Conservation (phyloP, 2,797 vertebrate species). For the Erethizon dorsatum region DNA sequence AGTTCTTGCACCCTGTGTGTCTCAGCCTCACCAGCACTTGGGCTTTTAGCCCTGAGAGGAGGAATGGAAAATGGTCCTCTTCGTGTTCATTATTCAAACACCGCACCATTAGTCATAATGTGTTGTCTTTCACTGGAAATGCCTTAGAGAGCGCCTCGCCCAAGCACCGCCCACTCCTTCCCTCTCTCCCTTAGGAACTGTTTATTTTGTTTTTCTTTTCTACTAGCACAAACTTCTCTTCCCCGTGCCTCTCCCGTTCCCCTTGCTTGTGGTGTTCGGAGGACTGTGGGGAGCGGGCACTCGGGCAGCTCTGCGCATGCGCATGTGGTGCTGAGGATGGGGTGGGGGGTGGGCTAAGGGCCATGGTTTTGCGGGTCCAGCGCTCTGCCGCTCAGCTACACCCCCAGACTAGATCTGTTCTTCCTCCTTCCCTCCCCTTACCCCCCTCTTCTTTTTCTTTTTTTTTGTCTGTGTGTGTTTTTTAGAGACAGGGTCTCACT, state of each 20-base stretch:
- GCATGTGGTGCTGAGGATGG: background rate
- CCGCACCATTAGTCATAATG: accelerated
- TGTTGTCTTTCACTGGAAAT: background rate
- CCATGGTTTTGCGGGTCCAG: background rate
- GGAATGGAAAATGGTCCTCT: background rate
- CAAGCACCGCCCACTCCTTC: no score
- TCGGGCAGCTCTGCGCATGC: background rate
- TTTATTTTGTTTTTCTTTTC: background rate
- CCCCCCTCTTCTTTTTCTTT: background rate
- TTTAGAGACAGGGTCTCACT: background rate
- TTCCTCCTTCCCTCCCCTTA: background rate
- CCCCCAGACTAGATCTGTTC: no score
- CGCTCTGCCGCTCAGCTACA: background rate
- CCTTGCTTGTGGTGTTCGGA: no score
- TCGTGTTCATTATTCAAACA: accelerated
- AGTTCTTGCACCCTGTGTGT: background rate
- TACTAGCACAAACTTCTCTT: background rate
- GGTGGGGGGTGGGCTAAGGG: no score
- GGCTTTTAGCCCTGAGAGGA: background rate
- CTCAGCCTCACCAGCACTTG: background rate
- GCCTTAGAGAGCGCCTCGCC: background rate
- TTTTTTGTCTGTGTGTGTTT: background rate
- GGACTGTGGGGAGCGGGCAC: no score
- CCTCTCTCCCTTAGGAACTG: background rate
- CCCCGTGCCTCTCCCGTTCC: background rate